These are phyloP conservation scores for Acromyrmex heyeri DNA, from an alignment of 1,140 invertebrate genomes.

Conservation along the genomic window DNA sequence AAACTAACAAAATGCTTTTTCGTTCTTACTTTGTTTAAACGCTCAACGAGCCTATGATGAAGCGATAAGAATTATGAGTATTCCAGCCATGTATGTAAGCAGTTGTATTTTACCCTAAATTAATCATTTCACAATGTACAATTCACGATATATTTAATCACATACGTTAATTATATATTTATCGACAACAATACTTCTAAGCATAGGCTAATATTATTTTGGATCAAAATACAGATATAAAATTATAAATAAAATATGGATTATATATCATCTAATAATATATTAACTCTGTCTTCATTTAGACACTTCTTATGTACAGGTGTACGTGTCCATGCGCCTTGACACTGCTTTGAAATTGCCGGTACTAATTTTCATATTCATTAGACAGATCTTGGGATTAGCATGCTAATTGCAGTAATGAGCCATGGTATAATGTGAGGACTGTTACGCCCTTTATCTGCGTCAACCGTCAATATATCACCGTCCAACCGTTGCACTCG, in stretches of 20 bases:
- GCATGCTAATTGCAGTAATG: conserved; percentile 74
- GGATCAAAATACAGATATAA: neutral
- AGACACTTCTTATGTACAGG: conserved; percentile 36
- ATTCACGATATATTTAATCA: neutral
- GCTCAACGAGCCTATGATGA: conserved; percentile 48
- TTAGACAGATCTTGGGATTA: conserved; percentile 68
- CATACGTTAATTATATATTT: neutral
- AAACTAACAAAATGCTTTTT: conserved; percentile 43
- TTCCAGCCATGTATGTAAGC: neutral
- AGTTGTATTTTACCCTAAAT: conserved; percentile 5
- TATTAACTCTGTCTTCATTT: conserved; percentile 33
- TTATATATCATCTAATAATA: neutral
- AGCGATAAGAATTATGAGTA: conserved; percentile 48
- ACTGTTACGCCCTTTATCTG: conserved; percentile 48
- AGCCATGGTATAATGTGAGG: conserved; percentile 48
- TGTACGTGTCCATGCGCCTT: conserved; percentile 22
- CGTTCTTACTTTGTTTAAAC: conserved; percentile 58
- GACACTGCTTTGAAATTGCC: conserved; percentile 61
- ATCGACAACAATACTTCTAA: neutral
- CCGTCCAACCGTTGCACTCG: conserved; percentile 20
- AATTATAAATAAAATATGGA: conserved; percentile 18
- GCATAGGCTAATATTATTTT: neutral
- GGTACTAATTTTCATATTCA: conserved; percentile 73
- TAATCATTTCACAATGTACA: conserved; percentile 29
- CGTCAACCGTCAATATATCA: conserved; percentile 33